Conservation (phyloP, 2,113 vertebrate species). For the Cyanoramphus novaezelandiae region DNA sequence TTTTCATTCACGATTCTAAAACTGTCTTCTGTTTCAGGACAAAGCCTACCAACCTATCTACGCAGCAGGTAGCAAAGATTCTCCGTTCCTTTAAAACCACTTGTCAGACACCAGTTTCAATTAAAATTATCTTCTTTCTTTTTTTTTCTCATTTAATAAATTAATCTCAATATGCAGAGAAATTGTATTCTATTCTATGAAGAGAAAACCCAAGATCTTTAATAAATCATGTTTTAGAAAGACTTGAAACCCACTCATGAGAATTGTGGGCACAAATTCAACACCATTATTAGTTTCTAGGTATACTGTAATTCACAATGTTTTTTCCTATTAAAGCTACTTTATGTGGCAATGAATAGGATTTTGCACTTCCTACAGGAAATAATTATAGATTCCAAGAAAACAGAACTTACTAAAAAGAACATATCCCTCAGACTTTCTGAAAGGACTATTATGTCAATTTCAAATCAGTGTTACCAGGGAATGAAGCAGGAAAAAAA, state of each 20-base stretch:
- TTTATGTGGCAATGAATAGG: background rate
- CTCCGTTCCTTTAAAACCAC: background rate
- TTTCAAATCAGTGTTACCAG: background rate
- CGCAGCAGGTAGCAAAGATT: background rate
- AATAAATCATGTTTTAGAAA: background rate
- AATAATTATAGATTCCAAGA: background rate
- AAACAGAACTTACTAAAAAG: background rate
- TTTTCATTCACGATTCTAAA: background rate
- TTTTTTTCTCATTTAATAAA: background rate
- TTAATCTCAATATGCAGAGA: background rate
- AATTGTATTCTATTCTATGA: background rate
- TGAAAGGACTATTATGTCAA: background rate
- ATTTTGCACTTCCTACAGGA: background rate
- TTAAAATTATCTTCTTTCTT: background rate
- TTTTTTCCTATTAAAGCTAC: background rate
- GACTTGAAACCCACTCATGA: background rate
- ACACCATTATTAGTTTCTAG: background rate
- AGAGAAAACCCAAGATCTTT: background rate
- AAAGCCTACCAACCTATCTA: background rate
- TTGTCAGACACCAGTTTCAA: background rate
- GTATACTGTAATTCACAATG: background rate
- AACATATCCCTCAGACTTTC: background rate
- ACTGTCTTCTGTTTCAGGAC: background rate
- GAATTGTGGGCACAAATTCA: background rate
- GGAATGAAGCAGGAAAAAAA: background rate